These are phyloP conservation scores for Pheosia tremula DNA, from an alignment of 2,888 invertebrate genomes.

Conservation along the genomic window DNA sequence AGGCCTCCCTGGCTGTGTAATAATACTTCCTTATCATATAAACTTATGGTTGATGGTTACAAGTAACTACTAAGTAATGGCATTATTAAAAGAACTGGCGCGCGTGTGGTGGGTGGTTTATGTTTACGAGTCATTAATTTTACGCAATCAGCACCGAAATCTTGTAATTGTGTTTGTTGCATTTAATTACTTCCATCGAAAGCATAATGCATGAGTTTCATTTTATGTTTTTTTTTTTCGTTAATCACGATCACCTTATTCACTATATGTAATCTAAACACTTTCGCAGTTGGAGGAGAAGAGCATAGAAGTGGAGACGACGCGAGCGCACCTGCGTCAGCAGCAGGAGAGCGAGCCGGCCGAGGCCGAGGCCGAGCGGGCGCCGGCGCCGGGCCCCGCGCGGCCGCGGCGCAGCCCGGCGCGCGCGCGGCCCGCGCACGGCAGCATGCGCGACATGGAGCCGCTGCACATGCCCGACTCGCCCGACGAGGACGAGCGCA, in stretches of 20 bases:
- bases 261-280: no score
- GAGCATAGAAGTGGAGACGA: slow-evolving; percentile 93
- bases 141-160: background rate
- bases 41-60: slow-evolving; percentile 26
- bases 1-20: background rate
- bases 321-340: slow-evolving; percentile 90
- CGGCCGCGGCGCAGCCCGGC: slow-evolving; percentile 14
- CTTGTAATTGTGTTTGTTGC: no score
- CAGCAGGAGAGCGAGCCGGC: slow-evolving; percentile 80
- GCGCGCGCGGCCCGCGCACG: slow-evolving; percentile 40
- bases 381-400: slow-evolving; percentile 44
- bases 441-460: slow-evolving; percentile 78
- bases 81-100: background rate
- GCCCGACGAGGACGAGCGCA: slow-evolving; percentile 83
- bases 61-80: background rate
- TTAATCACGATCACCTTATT: no score
- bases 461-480: slow-evolving; percentile 77
- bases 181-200: no score
- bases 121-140: slow-evolving; percentile 3
- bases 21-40: slow-evolving; percentile 22
- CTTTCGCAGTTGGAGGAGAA: slow-evolving; percentile 89
- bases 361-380: slow-evolving; percentile 44
- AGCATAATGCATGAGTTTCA: no score
- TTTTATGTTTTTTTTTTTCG: no score
- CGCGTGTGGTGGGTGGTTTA: background rate